These are phyloP conservation scores for Lathronympha strigana DNA, from an alignment of 2,888 invertebrate genomes.

Conservation along the genomic window DNA sequence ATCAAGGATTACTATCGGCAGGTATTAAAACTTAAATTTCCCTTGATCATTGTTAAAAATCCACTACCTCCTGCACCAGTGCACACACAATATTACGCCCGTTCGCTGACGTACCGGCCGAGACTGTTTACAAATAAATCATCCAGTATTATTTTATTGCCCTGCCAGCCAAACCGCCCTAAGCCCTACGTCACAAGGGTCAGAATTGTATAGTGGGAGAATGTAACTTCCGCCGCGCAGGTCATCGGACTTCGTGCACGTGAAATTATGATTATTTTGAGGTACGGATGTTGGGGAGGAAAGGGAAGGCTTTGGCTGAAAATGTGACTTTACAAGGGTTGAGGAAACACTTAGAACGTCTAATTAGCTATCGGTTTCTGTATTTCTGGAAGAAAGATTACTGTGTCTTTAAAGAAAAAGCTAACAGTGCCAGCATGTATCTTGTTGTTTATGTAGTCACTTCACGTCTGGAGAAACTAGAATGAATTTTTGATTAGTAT, in stretches of 20 bases:
- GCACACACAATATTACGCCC: conserved; percentile 49
- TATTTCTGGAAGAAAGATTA: too few species aligned
- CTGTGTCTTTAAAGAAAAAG: too few species aligned
- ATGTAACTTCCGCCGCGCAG: conserved; percentile 50
- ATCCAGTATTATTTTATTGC: conserved; percentile 76
- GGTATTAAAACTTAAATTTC: too few species aligned
- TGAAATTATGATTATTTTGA: conserved; percentile 59
- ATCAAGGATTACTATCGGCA: too few species aligned
- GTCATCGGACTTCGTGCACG: conserved; percentile 58
- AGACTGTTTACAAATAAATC: conserved; percentile 82
- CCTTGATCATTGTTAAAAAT: neutral
- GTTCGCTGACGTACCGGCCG: conserved; percentile 68
- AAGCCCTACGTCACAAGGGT: conserved; percentile 12
- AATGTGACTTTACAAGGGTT: neutral
- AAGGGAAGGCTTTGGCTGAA: conserved; percentile 40
- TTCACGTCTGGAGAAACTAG: too few species aligned
- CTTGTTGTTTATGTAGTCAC: too few species aligned
- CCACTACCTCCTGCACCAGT: conserved; percentile 31
- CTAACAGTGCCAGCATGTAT: too few species aligned
- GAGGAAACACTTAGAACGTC: neutral
- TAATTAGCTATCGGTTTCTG: too few species aligned
- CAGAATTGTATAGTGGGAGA: conserved; percentile 24
- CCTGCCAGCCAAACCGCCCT: conserved; percentile 51
- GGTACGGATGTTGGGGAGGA: conserved; percentile 56
- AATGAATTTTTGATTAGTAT: too few species aligned